These are phyloP conservation scores for Eidolon helvum DNA, from an alignment of 2,113 vertebrate genomes.

Conservation along the genomic window DNA sequence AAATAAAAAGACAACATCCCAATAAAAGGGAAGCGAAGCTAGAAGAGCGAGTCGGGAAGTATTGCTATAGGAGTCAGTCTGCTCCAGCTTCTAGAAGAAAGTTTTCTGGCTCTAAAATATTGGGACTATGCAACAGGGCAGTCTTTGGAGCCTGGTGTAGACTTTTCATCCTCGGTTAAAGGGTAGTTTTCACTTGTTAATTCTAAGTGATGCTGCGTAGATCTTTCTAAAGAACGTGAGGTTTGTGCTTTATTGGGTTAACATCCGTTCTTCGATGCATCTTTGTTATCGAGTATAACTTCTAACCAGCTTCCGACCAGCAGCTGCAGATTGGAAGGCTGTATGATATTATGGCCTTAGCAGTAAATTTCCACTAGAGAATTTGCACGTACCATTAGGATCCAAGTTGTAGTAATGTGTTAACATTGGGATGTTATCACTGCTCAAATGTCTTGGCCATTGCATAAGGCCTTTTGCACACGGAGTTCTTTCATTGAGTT, in stretches of 20 bases:
- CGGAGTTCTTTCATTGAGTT: background rate
- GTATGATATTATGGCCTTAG: background rate
- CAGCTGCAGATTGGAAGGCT: background rate
- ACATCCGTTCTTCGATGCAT: background rate
- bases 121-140: too few species aligned
- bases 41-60: background rate
- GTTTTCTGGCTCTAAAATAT: background rate
- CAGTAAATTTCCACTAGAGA: background rate
- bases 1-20: background rate
- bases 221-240: background rate
- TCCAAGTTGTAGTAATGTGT: background rate
- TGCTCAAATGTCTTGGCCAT: background rate
- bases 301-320: background rate
- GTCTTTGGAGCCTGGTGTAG: background rate
- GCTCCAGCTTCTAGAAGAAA: background rate
- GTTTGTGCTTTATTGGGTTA: background rate
- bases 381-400: background rate
- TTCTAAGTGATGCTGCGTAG: background rate
- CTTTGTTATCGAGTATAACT: background rate
- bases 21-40: background rate
- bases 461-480: background rate
- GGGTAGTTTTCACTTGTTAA: background rate
- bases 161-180: background rate
- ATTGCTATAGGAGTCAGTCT: accelerated
- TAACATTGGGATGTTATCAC: background rate